A percentile compares a stretch with the other conserved stretches of the same genome.
Conservation (phyloP, 2,797 vertebrate species). For the Rousettus madagascariensis region DNA sequence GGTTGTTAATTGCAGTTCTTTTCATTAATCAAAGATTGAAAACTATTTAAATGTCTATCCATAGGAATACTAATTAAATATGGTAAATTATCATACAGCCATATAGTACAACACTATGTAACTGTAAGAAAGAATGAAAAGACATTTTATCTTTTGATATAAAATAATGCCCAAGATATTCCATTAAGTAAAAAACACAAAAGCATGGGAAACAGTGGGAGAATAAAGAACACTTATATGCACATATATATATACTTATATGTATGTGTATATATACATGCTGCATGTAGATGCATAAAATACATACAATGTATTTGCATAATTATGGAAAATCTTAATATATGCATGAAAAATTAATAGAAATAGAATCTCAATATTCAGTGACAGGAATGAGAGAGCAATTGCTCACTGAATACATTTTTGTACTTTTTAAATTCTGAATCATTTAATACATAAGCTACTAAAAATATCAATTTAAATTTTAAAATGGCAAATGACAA, state of each 20-base stretch:
- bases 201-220: background rate
- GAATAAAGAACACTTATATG: background rate
- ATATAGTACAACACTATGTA: background rate
- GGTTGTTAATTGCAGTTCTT: background rate
- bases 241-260: background rate
- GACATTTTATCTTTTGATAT: background rate
- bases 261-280: background rate
- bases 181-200: background rate
- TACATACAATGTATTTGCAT: background rate
- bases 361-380: background rate
- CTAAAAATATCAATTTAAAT: background rate
- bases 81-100: background rate
- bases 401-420: background rate
- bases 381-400: background rate
- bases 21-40: background rate
- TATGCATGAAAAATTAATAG: background rate
- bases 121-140: background rate
- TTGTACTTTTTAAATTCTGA: background rate
- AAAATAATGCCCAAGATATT: background rate
- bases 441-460: background rate
- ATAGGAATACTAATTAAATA: conserved; percentile 3
- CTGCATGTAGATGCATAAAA: background rate
- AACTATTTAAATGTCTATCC: background rate
- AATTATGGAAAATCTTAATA: background rate
- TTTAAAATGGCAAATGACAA: background rate